Evolutionary conservation across 2,888 invertebrate species (phyloP), one percentile per base, ranked within the genome.

Genomic region (Helicoverpa assulta): DNA sequence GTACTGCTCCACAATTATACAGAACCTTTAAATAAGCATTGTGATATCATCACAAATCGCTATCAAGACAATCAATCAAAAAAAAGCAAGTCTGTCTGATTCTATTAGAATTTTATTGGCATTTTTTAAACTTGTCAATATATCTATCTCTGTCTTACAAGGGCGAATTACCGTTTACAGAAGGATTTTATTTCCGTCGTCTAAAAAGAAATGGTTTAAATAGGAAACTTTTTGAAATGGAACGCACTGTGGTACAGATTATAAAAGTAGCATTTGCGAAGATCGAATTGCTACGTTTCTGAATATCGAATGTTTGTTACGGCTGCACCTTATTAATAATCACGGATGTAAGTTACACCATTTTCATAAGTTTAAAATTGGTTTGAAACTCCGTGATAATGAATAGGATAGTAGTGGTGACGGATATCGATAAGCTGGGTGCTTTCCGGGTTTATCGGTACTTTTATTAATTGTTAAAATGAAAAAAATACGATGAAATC

Each of bases 1-100:
- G n/a, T 51, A 58, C 52, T 55, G 19, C 33, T 70, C 40, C 52
- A 51, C 26, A 62, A 60, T 73, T 61, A 70, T 10, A 57, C 29
- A 50, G 56, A 65, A 80, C 65, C 53, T 51, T 62, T 64, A 67
- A 54, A 53, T 67, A 59, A 5, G 67, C 47, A 66, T 79, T 81
- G 75, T 77, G 83, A 69, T 83, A 76, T 58, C 81, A 80, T 80
- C 76, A 84, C 68, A 79, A 71, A 67, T 66, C 33, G 40, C 56
- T 60, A 73, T 61, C 69, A 67, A 57, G 62, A 62, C 54, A 80
- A 73, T 82, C 76, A 70, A 82, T 75, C 67, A 62, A 58, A 73
- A 76, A 72, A 56, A 50, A 14, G 55, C 51, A 19, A 51, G 56
- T 57, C 47, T 62, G 56, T 57, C 47, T 62, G 29, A 14, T 40